Base-by-base conservation (phyloP, 2,113 vertebrate species). In the Emydocephalus ijimae region DNA sequence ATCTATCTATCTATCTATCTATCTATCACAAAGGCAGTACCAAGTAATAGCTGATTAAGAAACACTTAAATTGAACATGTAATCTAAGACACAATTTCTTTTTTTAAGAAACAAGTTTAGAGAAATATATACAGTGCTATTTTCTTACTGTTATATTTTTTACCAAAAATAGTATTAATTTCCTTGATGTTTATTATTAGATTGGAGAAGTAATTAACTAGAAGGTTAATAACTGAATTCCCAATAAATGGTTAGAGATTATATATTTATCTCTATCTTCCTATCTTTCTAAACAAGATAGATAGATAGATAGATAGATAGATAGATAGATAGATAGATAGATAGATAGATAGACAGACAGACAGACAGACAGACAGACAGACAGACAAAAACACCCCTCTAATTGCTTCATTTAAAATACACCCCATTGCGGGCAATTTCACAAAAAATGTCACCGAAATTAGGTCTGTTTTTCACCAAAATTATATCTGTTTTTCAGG, bases 41-140 rank as follows among this genome's bases (percentile, higher is more conserved):
- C 34, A 1, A 48, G 50, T 43, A 26, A 74, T 39, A 87, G 69
- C 2, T 43, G 48, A 54, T 2, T 14, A 87, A 20, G 2, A 92
- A 87, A 39, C 0, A 4, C 56, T 24, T 39, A 39, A 50, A 2
- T n/a, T 86, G 1, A 55, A 52, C 0, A 15, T 26, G 0, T 4
- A 1, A 39, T 39, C 88, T 61, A 39, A 21, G 24, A 81, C 23
- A 34, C 54, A 50, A 69, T 55, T 57, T 39, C 29, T 69, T 69
- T 57, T 12, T 0, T 8, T 52, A 26, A 0, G 29, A 23, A 1
- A 21, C 18, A 48, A 29, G 11, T 12, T 4, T 3, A 24, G 18
- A 15, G 21, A 91, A 81, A 43, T 81, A 81, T 21, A 81, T 43
- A 20, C 34, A 81, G 6, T 39, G 34, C 74, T 81, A 21, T 81